Conservation (phyloP, 2,113 vertebrate genomes). For the Varanus komodoensis region DNA sequence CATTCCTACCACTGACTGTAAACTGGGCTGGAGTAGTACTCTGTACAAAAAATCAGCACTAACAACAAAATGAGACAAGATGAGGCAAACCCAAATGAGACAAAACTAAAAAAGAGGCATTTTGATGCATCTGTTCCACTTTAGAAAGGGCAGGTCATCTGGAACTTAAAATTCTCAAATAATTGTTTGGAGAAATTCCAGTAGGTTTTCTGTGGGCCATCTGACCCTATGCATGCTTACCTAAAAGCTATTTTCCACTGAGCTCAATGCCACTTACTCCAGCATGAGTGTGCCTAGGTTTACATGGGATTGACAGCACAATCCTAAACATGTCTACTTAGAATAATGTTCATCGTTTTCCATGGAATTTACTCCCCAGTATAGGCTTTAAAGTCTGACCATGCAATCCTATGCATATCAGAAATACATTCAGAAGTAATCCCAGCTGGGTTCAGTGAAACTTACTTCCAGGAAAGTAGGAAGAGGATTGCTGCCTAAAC, state of each 20-base stretch:
- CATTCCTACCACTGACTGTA: too few relatives aligned
- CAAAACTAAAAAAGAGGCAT: background rate
- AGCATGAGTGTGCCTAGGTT: background rate
- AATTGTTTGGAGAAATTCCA: background rate
- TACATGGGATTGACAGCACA: background rate
- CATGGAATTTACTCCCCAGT: constrained; percentile 55
- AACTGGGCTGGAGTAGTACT: too few relatives aligned
- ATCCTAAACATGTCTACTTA: background rate
- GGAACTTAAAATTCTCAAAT: background rate
- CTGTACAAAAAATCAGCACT: too few relatives aligned
- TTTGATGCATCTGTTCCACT: background rate
- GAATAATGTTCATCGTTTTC: background rate
- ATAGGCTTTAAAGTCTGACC: constrained; percentile 12
- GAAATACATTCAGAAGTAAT: background rate
- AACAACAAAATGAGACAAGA: too few relatives aligned
- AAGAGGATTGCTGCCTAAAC: constrained; percentile 63
- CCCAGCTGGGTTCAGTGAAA: constrained; percentile 36
- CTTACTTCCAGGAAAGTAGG: constrained; percentile 55
- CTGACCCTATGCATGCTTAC: background rate
- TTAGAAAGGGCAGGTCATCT: background rate
- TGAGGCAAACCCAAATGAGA: background rate
- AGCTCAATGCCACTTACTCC: background rate
- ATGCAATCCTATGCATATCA: too few relatives aligned
- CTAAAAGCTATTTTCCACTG: background rate
- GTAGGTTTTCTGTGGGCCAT: background rate